Base-by-base conservation (phyloP, 2,113 vertebrate genomes). In the Meleagris gallopavo region DNA sequence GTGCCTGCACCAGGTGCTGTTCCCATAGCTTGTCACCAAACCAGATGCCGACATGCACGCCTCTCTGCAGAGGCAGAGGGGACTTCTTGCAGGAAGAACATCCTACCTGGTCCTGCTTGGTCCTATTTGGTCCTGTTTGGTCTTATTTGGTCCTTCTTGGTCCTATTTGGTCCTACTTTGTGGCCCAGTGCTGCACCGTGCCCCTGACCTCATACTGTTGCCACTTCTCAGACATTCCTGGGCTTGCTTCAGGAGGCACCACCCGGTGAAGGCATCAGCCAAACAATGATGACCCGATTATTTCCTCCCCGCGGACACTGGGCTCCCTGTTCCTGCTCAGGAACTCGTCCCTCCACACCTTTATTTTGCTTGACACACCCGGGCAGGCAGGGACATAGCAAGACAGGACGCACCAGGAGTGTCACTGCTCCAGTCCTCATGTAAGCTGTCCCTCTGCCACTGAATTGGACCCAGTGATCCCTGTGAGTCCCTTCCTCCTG, bases 201-300 rank as follows among this genome's bases (percentile, higher is more conserved):
- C 54, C 93, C 93, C 83, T 90, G 90, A 94, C 62, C 93, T 79
- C 62, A 36, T 2, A 4, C 88, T 40, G 0, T 36, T 6, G 43
- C 32, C 11, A 5, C 50, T 72, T 88, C 67, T 79, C 95, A 85
- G 85, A 77, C 88, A 83, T 90, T 94, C 95, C 95, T 61, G 78
- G 25, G 92, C 90, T 84, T 64, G 65, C 69, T 83, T 89, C 73
- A 90, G 67, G 79, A 76, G 71, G 55, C 43, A 79, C 8, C 29
- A 54, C 32, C 50, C n/a, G 6, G 25, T 20, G 10, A 55, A 78
- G 75, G 78, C 50, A 93, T 41, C 83, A 40, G 34, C 4, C 41
- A 40, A 45, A 81, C n/a, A n/a, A 32, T 0, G 0, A 76, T 24
- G 40, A 50, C 40, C 58, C 88, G 24, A 41, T n/a, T 21, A 22